A percentile compares a stretch with the other conserved stretches of the same genome.
These are phyloP conservation scores for Amblyjoppa fuscipennis DNA, from an alignment of 2,888 invertebrate genomes.

Conservation along the genomic window DNA sequence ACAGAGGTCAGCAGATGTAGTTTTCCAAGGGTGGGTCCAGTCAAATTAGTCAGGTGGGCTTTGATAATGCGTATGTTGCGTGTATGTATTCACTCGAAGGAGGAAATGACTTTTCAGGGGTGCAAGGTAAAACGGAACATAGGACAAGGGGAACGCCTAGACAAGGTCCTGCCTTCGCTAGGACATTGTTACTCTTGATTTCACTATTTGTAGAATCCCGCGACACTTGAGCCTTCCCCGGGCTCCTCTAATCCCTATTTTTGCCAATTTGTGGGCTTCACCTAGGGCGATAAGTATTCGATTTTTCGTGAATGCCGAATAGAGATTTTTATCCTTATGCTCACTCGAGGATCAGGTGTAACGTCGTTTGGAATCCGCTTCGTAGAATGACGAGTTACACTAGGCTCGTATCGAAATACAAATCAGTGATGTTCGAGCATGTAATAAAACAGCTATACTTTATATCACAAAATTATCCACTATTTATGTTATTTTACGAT, in stretches of 20 bases:
- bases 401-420: neutral
- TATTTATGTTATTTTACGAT: neutral
- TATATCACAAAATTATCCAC: conserved; percentile 5
- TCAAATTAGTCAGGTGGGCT: conserved; percentile 26
- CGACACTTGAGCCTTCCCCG: conserved; percentile 70
- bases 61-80: neutral
- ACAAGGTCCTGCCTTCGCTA: conserved; percentile 81
- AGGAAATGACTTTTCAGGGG: conserved; percentile 42
- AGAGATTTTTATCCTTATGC: conserved; percentile 3
- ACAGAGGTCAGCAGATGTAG: neutral
- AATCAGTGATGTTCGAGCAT: conserved; percentile 24
- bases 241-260: conserved; percentile 73
- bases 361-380: neutral
- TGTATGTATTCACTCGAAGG: conserved; percentile 23
- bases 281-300: conserved; percentile 4
- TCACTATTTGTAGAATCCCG: conserved; percentile 69
- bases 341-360: neutral
- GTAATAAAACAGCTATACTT: conserved; percentile 6
- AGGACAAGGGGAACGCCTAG: conserved; percentile 79
- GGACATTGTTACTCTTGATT: conserved; percentile 79
- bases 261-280: conserved; percentile 61
- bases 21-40: conserved; percentile 47
- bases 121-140: conserved; percentile 75
- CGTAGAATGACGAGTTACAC: neutral
- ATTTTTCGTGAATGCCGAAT: neutral